phyloP scores from a whole-genome alignment of 2,113 vertebrate species.

The Sylvicapra grimmia region DNA sequence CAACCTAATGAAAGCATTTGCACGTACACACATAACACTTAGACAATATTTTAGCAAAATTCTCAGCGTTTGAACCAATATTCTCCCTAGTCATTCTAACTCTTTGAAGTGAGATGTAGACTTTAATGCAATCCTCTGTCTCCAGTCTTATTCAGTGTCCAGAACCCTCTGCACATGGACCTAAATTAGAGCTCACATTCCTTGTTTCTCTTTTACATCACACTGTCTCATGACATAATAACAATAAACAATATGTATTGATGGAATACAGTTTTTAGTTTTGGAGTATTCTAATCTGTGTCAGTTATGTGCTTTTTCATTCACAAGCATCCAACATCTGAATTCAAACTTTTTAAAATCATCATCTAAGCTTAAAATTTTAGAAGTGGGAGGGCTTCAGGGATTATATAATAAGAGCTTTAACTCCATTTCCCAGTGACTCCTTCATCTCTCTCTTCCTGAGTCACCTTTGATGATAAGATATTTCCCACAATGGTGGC shows the following conservation, averaged over 20 bases:
- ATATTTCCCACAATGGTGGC: neutral
- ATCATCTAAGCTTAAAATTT: neutral
- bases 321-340: neutral
- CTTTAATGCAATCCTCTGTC: neutral
- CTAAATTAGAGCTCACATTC: neutral
- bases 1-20: neutral
- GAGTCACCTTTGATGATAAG: neutral
- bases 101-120: neutral
- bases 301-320: neutral
- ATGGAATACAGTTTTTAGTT: neutral
- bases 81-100: neutral
- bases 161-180: neutral
- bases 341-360: neutral
- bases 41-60: neutral
- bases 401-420: neutral
- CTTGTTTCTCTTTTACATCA: neutral
- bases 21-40: neutral
- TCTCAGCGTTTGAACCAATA: neutral
- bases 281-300: neutral
- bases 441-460: neutral
- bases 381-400: neutral
- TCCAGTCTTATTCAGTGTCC: neutral
- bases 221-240: neutral
- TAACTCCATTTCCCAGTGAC: neutral
- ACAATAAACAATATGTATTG: neutral